A percentile compares a stretch with the other conserved stretches of the same genome.
phyloP scores from a whole-genome alignment of 2,888 invertebrate genomes.

The Cheilosia vernalis region DNA sequence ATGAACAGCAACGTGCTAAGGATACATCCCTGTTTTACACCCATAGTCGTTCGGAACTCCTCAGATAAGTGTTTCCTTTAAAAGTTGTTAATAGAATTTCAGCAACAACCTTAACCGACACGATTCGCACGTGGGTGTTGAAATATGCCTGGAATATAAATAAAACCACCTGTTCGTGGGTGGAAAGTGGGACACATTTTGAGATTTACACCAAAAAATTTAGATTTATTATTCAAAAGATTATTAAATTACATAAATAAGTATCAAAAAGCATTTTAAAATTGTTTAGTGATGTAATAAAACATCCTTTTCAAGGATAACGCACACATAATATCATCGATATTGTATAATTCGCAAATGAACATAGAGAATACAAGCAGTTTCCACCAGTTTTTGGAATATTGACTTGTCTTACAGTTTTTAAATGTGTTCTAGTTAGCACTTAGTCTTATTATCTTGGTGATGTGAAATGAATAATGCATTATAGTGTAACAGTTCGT shows the following conservation, averaged over 20 bases:
- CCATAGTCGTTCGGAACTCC: too few species aligned
- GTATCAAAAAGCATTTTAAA: constrained; percentile 57
- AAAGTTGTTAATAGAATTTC: background rate
- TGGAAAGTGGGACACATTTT: background rate
- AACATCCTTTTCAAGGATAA: constrained; percentile 36
- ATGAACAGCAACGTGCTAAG: too few species aligned
- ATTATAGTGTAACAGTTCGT: constrained; percentile 19
- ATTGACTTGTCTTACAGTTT: too few species aligned
- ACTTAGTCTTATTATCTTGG: constrained; percentile 35
- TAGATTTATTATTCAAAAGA: constrained; percentile 41
- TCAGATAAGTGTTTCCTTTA: too few species aligned
- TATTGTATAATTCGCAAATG: constrained; percentile 22
- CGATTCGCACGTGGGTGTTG: background rate
- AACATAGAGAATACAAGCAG: background rate
- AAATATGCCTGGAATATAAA: background rate
- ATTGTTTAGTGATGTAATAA: too few species aligned
- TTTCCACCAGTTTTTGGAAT: background rate
- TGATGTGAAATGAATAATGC: constrained; percentile 9
- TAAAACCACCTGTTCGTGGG: background rate
- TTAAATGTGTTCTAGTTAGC: constrained; percentile 23
- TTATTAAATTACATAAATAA: constrained; percentile 54
- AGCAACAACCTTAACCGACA: background rate
- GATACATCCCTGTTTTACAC: too few species aligned
- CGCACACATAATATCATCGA: constrained; percentile 20
- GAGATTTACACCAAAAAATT: constrained; percentile 36